Evolutionary conservation across 1,140 invertebrate genomes (phyloP).

Genomic region (Pachyrhynchus sulphureomaculatus): DNA sequence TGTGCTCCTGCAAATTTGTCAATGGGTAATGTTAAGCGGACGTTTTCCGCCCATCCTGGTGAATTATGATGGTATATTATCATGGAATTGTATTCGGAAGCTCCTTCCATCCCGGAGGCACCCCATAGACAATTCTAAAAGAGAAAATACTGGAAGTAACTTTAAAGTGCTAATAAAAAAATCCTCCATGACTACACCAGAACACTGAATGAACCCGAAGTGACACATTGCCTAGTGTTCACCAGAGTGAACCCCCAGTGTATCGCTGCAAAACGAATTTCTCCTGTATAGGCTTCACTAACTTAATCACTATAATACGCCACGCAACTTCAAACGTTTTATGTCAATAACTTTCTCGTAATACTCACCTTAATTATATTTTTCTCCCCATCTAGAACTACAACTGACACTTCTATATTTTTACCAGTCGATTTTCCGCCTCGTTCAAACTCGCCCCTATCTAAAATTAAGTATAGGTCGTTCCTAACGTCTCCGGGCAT

Average conservation of each 20-base stretch:
- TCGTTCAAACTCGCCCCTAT: slow-evolving; percentile 87
- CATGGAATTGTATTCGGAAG: slow-evolving; percentile 77
- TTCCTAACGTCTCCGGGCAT: slow-evolving; percentile 95
- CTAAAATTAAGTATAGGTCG: slow-evolving; percentile 89
- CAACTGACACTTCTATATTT: slow-evolving; percentile 87
- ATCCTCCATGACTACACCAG: no score
- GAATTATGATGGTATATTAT: slow-evolving; percentile 95
- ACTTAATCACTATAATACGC: no score
- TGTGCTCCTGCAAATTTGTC: slow-evolving; percentile 90
- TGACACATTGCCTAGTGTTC: no score
- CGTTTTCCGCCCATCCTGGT: slow-evolving; percentile 87
- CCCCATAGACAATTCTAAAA: slow-evolving; percentile 76
- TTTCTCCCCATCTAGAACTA: slow-evolving; percentile 78
- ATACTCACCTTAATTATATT: slow-evolving; percentile 64
- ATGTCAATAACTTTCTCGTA: no score
- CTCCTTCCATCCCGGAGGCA: slow-evolving; percentile 76
- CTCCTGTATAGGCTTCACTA: no score
- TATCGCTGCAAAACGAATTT: no score
- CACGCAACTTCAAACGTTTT: no score
- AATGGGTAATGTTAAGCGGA: slow-evolving; percentile 85
- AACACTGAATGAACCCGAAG: no score
- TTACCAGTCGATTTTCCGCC: slow-evolving; percentile 94
- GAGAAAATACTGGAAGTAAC: neutral
- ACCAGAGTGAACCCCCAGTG: no score
- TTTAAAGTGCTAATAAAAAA: no score